These are phyloP conservation scores for Scartelaos histophorus DNA, from an alignment of 2,113 vertebrate genomes.

Conservation along the genomic window DNA sequence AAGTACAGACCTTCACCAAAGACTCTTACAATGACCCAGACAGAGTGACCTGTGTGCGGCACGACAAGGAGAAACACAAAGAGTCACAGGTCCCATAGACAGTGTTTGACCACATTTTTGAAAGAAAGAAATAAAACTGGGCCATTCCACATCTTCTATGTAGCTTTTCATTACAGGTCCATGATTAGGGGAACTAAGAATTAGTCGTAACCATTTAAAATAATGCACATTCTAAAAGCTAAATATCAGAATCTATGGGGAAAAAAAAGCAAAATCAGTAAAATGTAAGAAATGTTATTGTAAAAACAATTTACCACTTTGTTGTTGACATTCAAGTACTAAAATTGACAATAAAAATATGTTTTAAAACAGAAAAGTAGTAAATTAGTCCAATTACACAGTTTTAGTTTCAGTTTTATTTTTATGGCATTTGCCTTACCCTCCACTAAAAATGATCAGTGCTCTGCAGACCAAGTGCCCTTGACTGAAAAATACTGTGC, in stretches of 20 bases:
- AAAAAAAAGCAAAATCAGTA: too few species aligned
- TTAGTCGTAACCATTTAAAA: too few species aligned
- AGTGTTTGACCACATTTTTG: slow-evolving; percentile 53
- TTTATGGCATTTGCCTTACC: background rate
- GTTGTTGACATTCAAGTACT: too few species aligned
- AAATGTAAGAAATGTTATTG: too few species aligned
- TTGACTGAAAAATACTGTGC: slow-evolving; percentile 37
- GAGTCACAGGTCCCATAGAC: slow-evolving; percentile 25
- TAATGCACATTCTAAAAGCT: too few species aligned
- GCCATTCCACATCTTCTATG: slow-evolving; percentile 31
- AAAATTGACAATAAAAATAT: background rate
- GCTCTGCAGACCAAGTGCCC: slow-evolving; percentile 61
- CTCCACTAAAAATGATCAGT: slow-evolving; percentile 42
- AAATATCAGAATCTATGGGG: background rate
- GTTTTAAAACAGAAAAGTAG: background rate
- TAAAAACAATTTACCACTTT: too few species aligned
- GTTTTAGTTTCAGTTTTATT: background rate
- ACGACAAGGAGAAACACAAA: slow-evolving; percentile 14
- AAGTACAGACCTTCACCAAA: background rate
- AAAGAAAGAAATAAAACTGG: slow-evolving; percentile 38
- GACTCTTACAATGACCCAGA: slow-evolving; percentile 9
- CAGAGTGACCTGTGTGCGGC: slow-evolving; percentile 2
- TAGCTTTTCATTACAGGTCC: slow-evolving; percentile 38
- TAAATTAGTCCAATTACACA: background rate
- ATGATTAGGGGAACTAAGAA: background rate